Base-by-base conservation (phyloP, 2,113 vertebrate species). In the Tor tambroides region DNA sequence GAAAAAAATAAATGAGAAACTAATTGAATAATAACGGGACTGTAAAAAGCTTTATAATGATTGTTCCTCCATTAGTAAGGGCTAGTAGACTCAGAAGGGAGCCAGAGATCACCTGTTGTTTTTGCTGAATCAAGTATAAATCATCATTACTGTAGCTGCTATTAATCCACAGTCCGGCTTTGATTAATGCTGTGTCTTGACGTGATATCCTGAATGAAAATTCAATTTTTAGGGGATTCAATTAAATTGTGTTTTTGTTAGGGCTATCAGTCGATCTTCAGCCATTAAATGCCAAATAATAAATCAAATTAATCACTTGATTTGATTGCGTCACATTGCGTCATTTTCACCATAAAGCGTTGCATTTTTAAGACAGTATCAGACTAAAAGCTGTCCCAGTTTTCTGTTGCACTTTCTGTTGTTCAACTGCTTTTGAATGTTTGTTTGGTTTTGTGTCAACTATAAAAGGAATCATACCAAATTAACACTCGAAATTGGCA, bases 41-140 rank as follows among this genome's bases (percentile, higher is more conserved):
- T 19, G 80, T 83, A 83, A 83, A 83, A 11, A 69, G 80, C 80
- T 83, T 83, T 65, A 69, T 83, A 83, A 83, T 83, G 80, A 83
- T 67, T 71, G 28, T 83, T 83, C 80, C 41, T 83, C 63, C 61
- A 83, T 83, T 83, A 83, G 63, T 35, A 46, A n/a, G 59, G 26
- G 23, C 63, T 7, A 49, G 63, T 83, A n/a, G 63, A 43, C 80
- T 69, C 63, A 9, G 38, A 51, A 83, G 80, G 61, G 10, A 51
- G 63, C 26, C 17, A 83, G n/a, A 83, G 63, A 69, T 81, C 79
- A 43, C 63, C 80, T 83, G 59, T 26, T 80, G 54, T 67, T 43
- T 85, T 78, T 78, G n/a, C 75, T 78, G 21, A 77, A 85, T 78
- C 8, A 1, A 46, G 65, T 83, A 67, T 67, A 49, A 83, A 51